Evolutionary conservation across 1,140 invertebrate genomes (phyloP).

Genomic region (Micrasema minimum): DNA sequence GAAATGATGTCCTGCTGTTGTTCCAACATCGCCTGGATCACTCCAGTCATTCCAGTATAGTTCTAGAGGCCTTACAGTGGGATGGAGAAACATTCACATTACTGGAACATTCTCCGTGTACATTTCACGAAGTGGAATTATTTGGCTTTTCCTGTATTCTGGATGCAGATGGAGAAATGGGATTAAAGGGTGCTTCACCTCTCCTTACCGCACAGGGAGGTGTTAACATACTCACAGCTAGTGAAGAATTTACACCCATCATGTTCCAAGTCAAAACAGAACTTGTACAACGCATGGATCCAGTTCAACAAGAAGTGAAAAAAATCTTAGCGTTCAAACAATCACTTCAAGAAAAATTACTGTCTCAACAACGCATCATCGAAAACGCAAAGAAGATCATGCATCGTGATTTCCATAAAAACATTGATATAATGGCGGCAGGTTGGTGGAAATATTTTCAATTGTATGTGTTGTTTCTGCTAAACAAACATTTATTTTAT

Average conservation of each 20-base stretch:
- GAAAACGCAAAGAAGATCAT: constrained; percentile 36
- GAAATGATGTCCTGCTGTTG: constrained; percentile 66
- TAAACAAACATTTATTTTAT: constrained; percentile 9
- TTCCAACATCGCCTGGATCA: constrained; percentile 63
- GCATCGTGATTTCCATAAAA: constrained; percentile 20
- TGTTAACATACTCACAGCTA: constrained; percentile 45
- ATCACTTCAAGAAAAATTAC: constrained; percentile 37
- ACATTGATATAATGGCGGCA: constrained; percentile 41
- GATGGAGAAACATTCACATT: constrained; percentile 62
- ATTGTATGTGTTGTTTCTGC: constrained; percentile 1
- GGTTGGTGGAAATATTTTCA: constrained; percentile 42
- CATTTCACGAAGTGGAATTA: constrained; percentile 45
- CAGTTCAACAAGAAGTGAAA: constrained; percentile 39
- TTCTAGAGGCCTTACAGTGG: constrained; percentile 65
- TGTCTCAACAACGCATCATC: constrained; percentile 38
- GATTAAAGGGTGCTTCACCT: constrained; percentile 40
- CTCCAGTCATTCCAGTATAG: constrained; percentile 58
- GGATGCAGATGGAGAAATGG: constrained; percentile 47
- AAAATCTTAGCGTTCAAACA: constrained; percentile 34
- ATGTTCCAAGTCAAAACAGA: constrained; percentile 49
- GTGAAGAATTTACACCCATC: constrained; percentile 46
- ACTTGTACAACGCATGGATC: constrained; percentile 35
- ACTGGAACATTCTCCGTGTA: constrained; percentile 47
- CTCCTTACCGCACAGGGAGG: constrained; percentile 20
- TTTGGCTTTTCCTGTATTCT: constrained; percentile 50